Conservation (phyloP, 2,797 vertebrate species). For the Gymnocypris eckloni region DNA sequence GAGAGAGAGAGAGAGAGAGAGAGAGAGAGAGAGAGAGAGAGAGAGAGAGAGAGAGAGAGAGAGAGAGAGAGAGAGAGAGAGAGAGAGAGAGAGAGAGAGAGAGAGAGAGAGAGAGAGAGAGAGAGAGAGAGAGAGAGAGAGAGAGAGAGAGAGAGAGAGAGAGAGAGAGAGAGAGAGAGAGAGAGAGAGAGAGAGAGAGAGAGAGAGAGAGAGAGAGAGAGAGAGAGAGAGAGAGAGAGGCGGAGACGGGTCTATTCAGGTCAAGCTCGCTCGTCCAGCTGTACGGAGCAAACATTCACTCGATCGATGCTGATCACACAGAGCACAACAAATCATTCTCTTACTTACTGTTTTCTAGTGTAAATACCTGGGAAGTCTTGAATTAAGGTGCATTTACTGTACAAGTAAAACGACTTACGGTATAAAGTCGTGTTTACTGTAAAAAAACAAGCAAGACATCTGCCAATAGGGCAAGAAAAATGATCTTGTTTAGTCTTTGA, state of each 20-base stretch:
- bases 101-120: too few species aligned
- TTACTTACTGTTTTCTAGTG: not conserved
- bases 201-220: too few species aligned
- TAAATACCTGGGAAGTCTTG: not conserved
- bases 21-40: too few species aligned
- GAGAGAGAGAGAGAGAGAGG: not conserved
- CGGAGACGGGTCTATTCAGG: constrained; percentile 63
- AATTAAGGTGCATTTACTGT: not conserved
- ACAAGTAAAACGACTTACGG: not conserved
- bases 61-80: too few species aligned
- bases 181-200: too few species aligned
- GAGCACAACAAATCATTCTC: not conserved
- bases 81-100: too few species aligned
- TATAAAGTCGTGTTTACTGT: not conserved
- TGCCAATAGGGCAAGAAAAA: not conserved
- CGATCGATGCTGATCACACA: constrained; percentile 56
- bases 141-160: too few species aligned
- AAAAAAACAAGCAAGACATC: not conserved
- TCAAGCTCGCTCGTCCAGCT: constrained; percentile 42
- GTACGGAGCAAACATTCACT: constrained; percentile 54
- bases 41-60: too few species aligned
- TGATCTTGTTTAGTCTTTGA: too few species aligned
- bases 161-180: too few species aligned
- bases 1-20: too few species aligned
- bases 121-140: too few species aligned